Evolutionary conservation across 2,113 vertebrate genomes (phyloP), one percentile per base, ranked within the genome.

Genomic region (Anthoscopus minutus): DNA sequence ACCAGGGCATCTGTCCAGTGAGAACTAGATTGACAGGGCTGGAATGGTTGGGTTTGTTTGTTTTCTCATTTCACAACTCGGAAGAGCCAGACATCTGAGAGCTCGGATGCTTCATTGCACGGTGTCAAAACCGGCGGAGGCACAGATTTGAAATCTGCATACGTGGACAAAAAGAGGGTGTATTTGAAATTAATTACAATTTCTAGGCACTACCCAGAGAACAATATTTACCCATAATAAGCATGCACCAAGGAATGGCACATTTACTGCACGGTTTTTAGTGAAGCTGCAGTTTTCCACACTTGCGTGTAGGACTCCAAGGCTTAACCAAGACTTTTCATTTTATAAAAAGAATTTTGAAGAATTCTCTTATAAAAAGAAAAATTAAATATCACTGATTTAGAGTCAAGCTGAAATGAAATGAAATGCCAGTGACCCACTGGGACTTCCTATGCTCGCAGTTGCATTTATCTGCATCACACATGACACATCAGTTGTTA

Each of bases 141-240:
- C 94, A 90, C 95, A 94, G 93, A 91, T 95, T 96, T 96, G 71
- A 96, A 95, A 97, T 96, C 96, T 95, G 89, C 89, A 96, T 93
- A 89, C 40, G 6, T 70, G 93, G 79, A 72, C 95, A 88, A 95
- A 94, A 94, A 94, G 70, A 90, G 93, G 92, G 51, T 0, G 2
- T 22, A 71, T 86, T 79, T 86, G 92, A 96, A 96, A 94, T 90
- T 92, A 86, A 96, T 93, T 95, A 74, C 28, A 44, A 67, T 92
- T 86, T 90, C 87, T 25, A 92, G 64, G 60, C 94, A 48, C 40
- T 81, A 73, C 85, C 82, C 54, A 71, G 64, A 94, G 67, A 93
- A 70, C 30, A 69, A 31, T 82, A 92, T 93, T 96, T 88, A 88
- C 16, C 71, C 56, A 5, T 64, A 77, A 81, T 58, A 86, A 88